A percentile compares a stretch with the other conserved stretches of the same genome.
Conservation (phyloP, 1,140 invertebrate genomes). For the Micrasema longulum region DNA sequence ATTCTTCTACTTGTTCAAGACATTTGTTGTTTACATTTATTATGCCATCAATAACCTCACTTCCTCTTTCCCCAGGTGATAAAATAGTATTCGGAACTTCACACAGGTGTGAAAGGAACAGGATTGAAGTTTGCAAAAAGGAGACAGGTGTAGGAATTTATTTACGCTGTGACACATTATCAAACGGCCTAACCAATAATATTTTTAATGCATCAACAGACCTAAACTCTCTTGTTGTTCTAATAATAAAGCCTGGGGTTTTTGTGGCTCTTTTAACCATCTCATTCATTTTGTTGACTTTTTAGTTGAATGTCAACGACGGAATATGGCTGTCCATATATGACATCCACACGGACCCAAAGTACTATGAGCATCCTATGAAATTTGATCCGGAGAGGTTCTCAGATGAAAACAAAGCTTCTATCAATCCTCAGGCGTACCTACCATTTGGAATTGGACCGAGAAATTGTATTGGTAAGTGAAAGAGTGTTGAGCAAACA, state of each 20-base stretch:
- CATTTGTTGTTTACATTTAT: too few relatives aligned
- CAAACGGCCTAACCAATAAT: too few relatives aligned
- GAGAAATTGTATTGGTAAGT: constrained; percentile 70
- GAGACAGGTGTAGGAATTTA: too few relatives aligned
- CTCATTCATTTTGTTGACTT: constrained; percentile 13
- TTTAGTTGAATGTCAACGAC: constrained; percentile 54
- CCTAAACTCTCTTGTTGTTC: too few relatives aligned
- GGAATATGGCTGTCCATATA: constrained; percentile 58
- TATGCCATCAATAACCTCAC: too few relatives aligned
- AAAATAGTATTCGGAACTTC: too few relatives aligned
- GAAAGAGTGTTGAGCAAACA: too few relatives aligned
- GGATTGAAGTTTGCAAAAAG: background rate
- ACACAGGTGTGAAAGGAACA: background rate
- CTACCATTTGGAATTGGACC: constrained; percentile 75
- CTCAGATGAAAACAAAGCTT: constrained; percentile 37
- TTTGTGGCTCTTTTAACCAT: too few relatives aligned
- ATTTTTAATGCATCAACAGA: background rate
- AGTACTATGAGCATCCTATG: constrained; percentile 72
- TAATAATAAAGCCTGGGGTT: too few relatives aligned
- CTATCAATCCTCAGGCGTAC: constrained; percentile 57
- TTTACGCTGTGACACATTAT: too few relatives aligned
- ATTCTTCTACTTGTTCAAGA: too few relatives aligned
- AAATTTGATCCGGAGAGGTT: constrained; percentile 78
- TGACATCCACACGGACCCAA: constrained; percentile 63
- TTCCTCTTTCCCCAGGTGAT: too few relatives aligned